Evolutionary conservation across 1,140 invertebrate species (phyloP), one percentile per base, ranked within the genome.

Genomic region (Oryzaephilus surinamensis): DNA sequence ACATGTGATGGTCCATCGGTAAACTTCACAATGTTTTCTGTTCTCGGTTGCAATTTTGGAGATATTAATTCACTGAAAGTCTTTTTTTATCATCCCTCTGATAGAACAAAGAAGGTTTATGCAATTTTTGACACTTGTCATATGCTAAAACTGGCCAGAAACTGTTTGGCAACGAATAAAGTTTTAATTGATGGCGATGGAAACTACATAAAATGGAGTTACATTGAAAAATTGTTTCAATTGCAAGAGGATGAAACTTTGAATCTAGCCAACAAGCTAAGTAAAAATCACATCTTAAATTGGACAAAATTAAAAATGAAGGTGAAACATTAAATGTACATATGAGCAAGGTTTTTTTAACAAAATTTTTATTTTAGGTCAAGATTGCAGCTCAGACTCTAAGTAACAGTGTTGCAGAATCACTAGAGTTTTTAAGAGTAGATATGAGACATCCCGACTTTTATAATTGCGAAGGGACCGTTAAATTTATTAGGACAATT

Each of bases 301-400:
- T 61, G 39, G 21, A 14, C 41, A 6, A 58, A 48, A 43, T 47
- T 62, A 42, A 60, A 55, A 43, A 60, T 60, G 55, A 58, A 61
- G 35, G 57, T 61, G 6, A 36, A n/a, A n/a, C n/a, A n/a, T n/a
- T n/a, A n/a, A n/a, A n/a, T n/a, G n/a, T n/a, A n/a, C n/a, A n/a
- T n/a, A n/a, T n/a, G n/a, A n/a, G n/a, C n/a, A n/a, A n/a, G n/a
- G n/a, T n/a, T n/a, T n/a, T n/a, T n/a, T n/a, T n/a, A n/a, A n/a
- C n/a, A n/a, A n/a, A n/a, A n/a, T n/a, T n/a, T n/a, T n/a, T n/a
- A n/a, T n/a, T n/a, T n/a, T n/a, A n/a, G n/a, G n/a, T n/a, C n/a
- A n/a, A 41, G 2, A 35, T 61, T 14, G 58, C 55, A 6, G 47
- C 52, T 6, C 60, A 55, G 41, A 18, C 48, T 2, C 44, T 59